These are phyloP conservation scores for Palloptera scutellata DNA, from an alignment of 2,888 invertebrate species.

Conservation along the genomic window DNA sequence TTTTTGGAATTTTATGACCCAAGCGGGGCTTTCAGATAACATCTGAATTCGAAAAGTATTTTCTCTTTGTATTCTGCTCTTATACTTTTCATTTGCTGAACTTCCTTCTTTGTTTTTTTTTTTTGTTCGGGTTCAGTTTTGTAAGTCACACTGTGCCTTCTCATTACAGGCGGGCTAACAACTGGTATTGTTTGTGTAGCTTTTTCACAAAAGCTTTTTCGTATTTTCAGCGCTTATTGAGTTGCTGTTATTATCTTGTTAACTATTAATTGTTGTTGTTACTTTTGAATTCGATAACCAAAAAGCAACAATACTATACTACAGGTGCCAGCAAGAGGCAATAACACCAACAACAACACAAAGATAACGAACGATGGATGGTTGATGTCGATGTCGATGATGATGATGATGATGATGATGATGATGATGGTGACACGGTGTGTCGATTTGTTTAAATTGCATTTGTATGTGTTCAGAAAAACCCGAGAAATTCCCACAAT, in stretches of 20 bases:
- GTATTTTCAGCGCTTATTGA: background rate
- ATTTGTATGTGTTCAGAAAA: slow-evolving; percentile 60
- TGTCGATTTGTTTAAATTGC: slow-evolving; percentile 1
- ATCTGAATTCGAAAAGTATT: too few relatives aligned
- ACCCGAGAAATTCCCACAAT: slow-evolving; percentile 65
- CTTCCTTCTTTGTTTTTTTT: too few relatives aligned
- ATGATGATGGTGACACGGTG: background rate
- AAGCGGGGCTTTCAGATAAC: too few relatives aligned
- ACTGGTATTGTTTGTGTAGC: too few relatives aligned
- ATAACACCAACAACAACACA: background rate
- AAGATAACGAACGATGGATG: background rate
- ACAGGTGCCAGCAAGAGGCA: background rate
- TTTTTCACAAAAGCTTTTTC: background rate
- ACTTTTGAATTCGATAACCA: background rate
- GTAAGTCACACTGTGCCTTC: too few relatives aligned
- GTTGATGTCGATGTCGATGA: background rate
- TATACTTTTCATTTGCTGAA: too few relatives aligned
- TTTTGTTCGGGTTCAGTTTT: too few relatives aligned
- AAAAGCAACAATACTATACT: too few relatives aligned
- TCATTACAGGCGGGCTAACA: too few relatives aligned
- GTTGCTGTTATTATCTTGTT: background rate
- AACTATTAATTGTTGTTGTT: slow-evolving; percentile 1
- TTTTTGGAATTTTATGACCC: too few relatives aligned
- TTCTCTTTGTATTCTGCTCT: too few relatives aligned
- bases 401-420: background rate